phyloP scores from a whole-genome alignment of 2,113 vertebrate genomes.

The Phocoena sinus region DNA sequence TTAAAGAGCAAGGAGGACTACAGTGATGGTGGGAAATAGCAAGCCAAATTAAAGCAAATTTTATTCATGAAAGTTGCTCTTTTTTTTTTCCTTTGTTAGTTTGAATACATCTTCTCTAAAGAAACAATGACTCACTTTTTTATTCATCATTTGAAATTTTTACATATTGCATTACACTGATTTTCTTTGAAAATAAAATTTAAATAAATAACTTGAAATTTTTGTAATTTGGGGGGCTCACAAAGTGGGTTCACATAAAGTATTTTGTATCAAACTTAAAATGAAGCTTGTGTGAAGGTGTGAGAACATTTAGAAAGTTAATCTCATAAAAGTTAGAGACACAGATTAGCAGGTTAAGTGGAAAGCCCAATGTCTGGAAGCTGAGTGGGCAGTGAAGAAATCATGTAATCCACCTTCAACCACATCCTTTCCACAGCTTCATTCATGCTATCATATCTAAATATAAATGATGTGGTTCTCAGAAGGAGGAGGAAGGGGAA shows the following conservation, averaged over 20 bases:
- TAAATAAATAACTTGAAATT: background rate
- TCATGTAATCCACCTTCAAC: rapidly evolving
- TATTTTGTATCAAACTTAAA: background rate
- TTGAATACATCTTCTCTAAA: background rate
- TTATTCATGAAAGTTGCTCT: background rate
- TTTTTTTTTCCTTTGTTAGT: background rate
- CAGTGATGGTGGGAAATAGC: background rate
- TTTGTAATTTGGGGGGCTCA: background rate
- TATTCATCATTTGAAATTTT: background rate
- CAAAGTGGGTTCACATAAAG: background rate
- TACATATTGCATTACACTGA: background rate
- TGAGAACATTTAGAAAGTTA: background rate
- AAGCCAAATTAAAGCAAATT: background rate
- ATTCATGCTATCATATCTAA: background rate
- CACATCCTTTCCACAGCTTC: background rate
- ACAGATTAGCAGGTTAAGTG: background rate
- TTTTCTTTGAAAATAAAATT: background rate
- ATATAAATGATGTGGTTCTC: background rate
- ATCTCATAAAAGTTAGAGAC: background rate
- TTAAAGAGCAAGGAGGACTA: background rate
- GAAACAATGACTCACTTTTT: background rate
- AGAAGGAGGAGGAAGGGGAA: background rate
- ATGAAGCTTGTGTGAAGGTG: background rate
- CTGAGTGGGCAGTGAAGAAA: background rate
- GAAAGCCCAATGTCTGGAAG: background rate